Percentiles rank a stretch among this genome's conserved stretches.
Conservation (phyloP, 2,888 invertebrate genomes). For the Corythucha ciliata region DNA sequence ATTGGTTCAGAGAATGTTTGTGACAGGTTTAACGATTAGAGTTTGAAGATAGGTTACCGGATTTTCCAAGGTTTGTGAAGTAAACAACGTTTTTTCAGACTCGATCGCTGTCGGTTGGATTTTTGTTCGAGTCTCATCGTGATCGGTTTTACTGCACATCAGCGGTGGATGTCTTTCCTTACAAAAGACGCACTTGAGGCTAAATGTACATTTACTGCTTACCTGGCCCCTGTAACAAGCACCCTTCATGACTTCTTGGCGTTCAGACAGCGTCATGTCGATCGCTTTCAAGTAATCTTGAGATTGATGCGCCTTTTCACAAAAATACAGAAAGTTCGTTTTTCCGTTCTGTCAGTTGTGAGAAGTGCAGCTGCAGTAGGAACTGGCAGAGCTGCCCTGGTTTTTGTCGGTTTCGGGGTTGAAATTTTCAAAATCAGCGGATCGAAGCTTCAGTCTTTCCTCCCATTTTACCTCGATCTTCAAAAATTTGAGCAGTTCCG, state of each 20-base stretch:
- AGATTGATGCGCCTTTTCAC: slow-evolving; percentile 29
- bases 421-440: slow-evolving; percentile 19
- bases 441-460: slow-evolving; percentile 31
- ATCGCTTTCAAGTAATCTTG: slow-evolving; percentile 30
- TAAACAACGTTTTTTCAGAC: neutral
- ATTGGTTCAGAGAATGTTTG: no score
- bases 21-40: slow-evolving; percentile 2
- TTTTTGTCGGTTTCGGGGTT: neutral
- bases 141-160: slow-evolving; percentile 29
- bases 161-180: slow-evolving; percentile 31
- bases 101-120: neutral
- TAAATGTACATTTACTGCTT: slow-evolving; percentile 31
- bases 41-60: slow-evolving; percentile 16
- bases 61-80: neutral
- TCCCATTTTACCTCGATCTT: slow-evolving; percentile 35
- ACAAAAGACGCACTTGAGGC: slow-evolving; percentile 33
- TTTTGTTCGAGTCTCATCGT: neutral
- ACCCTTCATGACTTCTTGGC: slow-evolving; percentile 27
- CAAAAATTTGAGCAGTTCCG: slow-evolving; percentile 30
- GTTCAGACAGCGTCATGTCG: slow-evolving; percentile 30
- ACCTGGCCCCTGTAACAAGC: slow-evolving; percentile 35
- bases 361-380: slow-evolving; percentile 30
- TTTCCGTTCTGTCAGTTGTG: slow-evolving; percentile 22
- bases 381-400: slow-evolving; percentile 6
- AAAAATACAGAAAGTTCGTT: slow-evolving; percentile 32